Evolutionary conservation across 1,140 invertebrate species (phyloP).

Genomic region (Sycophaga agraensis): DNA sequence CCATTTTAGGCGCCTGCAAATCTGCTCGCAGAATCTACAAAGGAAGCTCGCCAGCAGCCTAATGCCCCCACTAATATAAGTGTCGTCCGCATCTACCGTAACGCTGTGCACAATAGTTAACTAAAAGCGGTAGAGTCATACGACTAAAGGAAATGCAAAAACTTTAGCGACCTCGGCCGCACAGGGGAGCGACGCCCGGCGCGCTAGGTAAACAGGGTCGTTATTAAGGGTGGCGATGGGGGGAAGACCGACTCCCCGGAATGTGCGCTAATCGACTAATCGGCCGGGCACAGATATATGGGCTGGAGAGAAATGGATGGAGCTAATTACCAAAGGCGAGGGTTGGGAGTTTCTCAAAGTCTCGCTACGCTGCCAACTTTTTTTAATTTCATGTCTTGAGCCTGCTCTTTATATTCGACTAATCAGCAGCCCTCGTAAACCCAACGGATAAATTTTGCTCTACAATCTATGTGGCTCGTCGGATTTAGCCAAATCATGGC

Average conservation of each 20-base stretch:
- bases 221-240: not conserved
- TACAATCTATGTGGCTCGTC: too few relatives aligned
- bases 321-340: constrained; percentile 38
- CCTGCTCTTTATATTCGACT: constrained; percentile 19
- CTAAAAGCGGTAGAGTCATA: too few relatives aligned
- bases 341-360: constrained; percentile 33
- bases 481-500: too few relatives aligned
- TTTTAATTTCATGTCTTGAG: constrained; percentile 26
- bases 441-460: too few relatives aligned
- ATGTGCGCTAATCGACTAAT: constrained; percentile 31
- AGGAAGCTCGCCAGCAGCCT: not conserved
- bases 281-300: constrained; percentile 14
- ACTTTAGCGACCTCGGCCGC: too few relatives aligned
- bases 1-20: not conserved
- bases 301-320: constrained; percentile 1
- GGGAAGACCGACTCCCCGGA: too few relatives aligned
- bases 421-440: constrained; percentile 14
- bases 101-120: too few relatives aligned
- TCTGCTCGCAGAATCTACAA: not conserved
- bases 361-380: constrained; percentile 19
- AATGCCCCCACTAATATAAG: not conserved
- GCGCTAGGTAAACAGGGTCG: constrained; percentile 1
- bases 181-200: not conserved
- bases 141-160: not conserved
- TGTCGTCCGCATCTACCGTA: too few relatives aligned